Percentiles rank a stretch among this genome's conserved stretches.
phyloP scores from a whole-genome alignment of 2,113 vertebrate species.

The Argyrosomus japonicus region DNA sequence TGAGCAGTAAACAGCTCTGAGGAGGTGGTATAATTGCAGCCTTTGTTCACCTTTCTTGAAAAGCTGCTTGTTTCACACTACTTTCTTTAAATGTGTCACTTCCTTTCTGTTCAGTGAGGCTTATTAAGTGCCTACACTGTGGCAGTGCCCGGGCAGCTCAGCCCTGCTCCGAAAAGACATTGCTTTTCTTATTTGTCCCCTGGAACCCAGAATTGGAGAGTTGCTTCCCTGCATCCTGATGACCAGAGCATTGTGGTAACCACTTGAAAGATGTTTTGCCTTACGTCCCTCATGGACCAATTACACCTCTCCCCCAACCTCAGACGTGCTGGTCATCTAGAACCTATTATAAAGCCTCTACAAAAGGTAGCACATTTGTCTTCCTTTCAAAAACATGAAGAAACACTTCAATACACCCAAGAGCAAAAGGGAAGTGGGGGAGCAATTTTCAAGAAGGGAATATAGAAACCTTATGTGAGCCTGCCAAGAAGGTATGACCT shows the following conservation, averaged over 20 bases:
- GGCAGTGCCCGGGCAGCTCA: slow-evolving; percentile 35
- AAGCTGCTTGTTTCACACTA: slow-evolving; percentile 34
- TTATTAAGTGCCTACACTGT: slow-evolving; percentile 51
- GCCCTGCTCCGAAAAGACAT: slow-evolving; percentile 43
- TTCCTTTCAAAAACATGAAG: slow-evolving; percentile 34
- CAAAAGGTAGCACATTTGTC: slow-evolving; percentile 18
- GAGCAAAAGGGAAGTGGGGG: background rate
- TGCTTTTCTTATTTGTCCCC: slow-evolving; percentile 53
- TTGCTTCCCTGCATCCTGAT: slow-evolving; percentile 62
- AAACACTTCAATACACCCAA: slow-evolving; percentile 1
- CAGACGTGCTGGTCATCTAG: slow-evolving; percentile 35
- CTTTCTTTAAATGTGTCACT: slow-evolving; percentile 50
- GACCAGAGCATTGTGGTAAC: slow-evolving; percentile 45
- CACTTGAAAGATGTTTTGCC: slow-evolving; percentile 52
- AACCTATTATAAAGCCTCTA: slow-evolving; percentile 25
- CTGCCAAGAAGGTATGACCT: background rate
- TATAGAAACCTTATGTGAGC: background rate
- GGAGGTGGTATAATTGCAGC: slow-evolving; percentile 58
- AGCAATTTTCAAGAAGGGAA: background rate
- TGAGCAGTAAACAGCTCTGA: slow-evolving; percentile 46
- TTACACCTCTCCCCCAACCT: slow-evolving; percentile 52
- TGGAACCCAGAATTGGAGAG: slow-evolving; percentile 50
- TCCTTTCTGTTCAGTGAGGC: slow-evolving; percentile 42
- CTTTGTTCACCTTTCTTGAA: slow-evolving; percentile 59
- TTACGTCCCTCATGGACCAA: slow-evolving; percentile 70